Conservation (phyloP, 2,888 invertebrate genomes). For the Cartodere bifasciata region DNA sequence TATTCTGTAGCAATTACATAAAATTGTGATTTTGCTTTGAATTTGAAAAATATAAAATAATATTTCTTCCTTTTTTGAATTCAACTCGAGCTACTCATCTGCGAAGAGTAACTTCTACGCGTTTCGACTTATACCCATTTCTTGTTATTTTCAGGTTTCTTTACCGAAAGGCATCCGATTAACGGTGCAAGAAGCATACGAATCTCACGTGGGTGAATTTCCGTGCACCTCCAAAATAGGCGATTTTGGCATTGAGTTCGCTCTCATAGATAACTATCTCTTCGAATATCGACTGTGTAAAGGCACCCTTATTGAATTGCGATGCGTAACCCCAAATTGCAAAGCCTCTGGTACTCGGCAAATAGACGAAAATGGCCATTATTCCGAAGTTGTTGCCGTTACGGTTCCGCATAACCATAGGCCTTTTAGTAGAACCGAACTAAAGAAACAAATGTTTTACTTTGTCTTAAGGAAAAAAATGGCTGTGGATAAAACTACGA, state of each 20-base stretch:
- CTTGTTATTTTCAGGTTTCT: conserved; percentile 6
- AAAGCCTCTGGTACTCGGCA: conserved; percentile 20
- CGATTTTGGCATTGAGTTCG: conserved; percentile 21
- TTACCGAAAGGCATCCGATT: conserved; percentile 16
- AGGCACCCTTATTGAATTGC: conserved; percentile 19
- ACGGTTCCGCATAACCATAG: conserved; percentile 25
- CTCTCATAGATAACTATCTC: conserved; percentile 24
- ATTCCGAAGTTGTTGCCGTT: conserved; percentile 18
- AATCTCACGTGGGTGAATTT: conserved; percentile 20
- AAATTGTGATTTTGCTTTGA: too few species aligned
- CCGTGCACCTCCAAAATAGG: conserved; percentile 18
- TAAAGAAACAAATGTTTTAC: conserved; percentile 28
- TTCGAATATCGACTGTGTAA: conserved; percentile 27
- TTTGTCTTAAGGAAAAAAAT: conserved; percentile 27
- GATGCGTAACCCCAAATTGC: conserved; percentile 24
- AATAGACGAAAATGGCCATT: conserved; percentile 13
- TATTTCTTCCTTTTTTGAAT: too few species aligned
- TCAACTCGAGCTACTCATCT: too few species aligned
- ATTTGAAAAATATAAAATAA: too few species aligned
- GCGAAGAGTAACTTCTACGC: too few species aligned
- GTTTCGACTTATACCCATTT: too few species aligned
- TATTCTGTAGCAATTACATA: too few species aligned
- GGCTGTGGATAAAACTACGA: conserved; percentile 26
- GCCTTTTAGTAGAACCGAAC: conserved; percentile 17
- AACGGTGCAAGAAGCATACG: conserved; percentile 16